Evolutionary conservation across 2,888 invertebrate species (phyloP).

Genomic region (Synanthedon vespiformis): DNA sequence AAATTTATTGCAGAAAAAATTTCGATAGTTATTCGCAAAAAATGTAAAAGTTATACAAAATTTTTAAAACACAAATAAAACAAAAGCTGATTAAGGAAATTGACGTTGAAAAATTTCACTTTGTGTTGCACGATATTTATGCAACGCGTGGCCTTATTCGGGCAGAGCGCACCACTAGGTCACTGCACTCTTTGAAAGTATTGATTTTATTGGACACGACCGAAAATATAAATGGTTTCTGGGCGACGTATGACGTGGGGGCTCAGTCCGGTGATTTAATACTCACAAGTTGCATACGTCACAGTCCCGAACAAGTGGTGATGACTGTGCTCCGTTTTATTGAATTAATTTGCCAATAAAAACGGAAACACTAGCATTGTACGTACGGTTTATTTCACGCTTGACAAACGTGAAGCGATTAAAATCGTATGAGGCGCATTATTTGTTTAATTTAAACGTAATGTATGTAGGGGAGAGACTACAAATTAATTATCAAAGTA

Average conservation of each 20-base stretch:
- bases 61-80: no score
- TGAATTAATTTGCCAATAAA: no score
- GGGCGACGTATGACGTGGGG: background rate
- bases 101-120: constrained; percentile 18
- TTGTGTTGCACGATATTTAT: constrained; percentile 30
- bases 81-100: background rate
- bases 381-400: no score
- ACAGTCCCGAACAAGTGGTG: no score
- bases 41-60: no score
- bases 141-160: constrained; percentile 52
- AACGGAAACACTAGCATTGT: no score
- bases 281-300: background rate
- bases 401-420: no score
- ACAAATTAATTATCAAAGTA: background rate
- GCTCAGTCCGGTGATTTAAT: background rate
- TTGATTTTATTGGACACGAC: constrained; percentile 69
- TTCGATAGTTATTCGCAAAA: no score
- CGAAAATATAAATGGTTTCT: constrained; percentile 61
- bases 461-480: background rate
- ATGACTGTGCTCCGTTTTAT: no score
- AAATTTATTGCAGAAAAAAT: no score
- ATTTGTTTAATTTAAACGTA: no score
- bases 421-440: no score
- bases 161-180: constrained; percentile 50
- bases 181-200: constrained; percentile 64